A percentile compares a stretch with the other conserved stretches of the same genome.
Conservation (phyloP, 2,797 vertebrate genomes). For the Heliangelus exortis region DNA sequence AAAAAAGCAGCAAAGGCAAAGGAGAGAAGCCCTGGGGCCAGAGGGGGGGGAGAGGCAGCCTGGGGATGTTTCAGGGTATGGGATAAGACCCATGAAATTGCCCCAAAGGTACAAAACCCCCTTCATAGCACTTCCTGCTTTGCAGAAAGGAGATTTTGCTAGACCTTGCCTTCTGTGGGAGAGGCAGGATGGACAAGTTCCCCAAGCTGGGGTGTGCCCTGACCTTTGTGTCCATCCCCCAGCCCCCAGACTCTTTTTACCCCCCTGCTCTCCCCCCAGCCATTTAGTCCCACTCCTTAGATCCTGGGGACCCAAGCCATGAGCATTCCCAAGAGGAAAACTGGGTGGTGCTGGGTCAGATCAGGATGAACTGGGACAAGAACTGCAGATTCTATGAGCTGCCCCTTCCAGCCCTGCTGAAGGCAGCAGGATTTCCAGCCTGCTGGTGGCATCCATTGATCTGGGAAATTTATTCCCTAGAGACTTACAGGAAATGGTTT, state of each 20-base stretch:
- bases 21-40: not conserved
- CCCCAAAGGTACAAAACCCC: not conserved
- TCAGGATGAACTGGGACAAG: not conserved
- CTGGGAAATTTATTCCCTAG: not conserved
- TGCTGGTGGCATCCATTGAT: not conserved
- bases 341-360: accelerated
- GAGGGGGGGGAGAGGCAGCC: too few species aligned
- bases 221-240: not conserved
- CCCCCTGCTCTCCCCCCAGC: not conserved
- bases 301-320: not conserved
- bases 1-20: not conserved
- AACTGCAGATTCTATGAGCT: not conserved
- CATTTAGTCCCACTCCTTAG: accelerated
- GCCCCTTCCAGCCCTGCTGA: not conserved
- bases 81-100: not conserved
- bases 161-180: not conserved
- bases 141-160: not conserved
- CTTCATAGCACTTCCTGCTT: not conserved
- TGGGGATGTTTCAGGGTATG: too few species aligned
- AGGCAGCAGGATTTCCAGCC: not conserved
- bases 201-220: accelerated
- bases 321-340: not conserved
- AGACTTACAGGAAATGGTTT: not conserved
- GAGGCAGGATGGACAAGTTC: not conserved
- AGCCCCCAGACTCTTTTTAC: not conserved